Conservation (phyloP, 2,888 invertebrate species). For the Noctua fimbriata region DNA sequence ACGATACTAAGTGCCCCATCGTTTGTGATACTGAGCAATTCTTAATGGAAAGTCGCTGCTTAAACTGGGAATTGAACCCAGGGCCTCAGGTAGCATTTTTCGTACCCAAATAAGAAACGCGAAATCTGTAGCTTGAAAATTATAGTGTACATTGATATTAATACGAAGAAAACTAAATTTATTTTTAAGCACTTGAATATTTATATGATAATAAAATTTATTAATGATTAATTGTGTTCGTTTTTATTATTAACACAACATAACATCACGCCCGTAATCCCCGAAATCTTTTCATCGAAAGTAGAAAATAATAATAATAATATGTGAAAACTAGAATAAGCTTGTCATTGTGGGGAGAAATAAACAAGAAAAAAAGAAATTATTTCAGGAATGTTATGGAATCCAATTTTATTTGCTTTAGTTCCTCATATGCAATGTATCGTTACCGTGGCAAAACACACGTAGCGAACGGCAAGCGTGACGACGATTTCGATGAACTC, state of each 20-base stretch:
- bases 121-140: conserved; percentile 47
- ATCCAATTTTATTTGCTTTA: too few species aligned
- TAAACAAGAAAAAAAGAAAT: too few species aligned
- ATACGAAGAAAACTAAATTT: conserved; percentile 57
- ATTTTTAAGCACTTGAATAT: conserved; percentile 64
- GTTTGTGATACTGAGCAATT: neutral
- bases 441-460: too few species aligned
- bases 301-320: too few species aligned
- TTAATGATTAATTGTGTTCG: conserved; percentile 40
- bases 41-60: neutral
- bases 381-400: too few species aligned
- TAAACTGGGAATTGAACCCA: neutral
- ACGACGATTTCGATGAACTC: too few species aligned
- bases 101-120: conserved; percentile 28
- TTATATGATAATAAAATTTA: conserved; percentile 66
- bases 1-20: too few species aligned
- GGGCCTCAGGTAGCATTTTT: neutral
- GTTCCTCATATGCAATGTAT: too few species aligned
- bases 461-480: too few species aligned
- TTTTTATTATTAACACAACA: conserved; percentile 5
- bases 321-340: too few species aligned
- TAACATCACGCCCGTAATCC: neutral
- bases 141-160: conserved; percentile 41
- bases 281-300: too few species aligned
- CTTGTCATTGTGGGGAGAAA: too few species aligned